These are phyloP conservation scores for Ophioninae sp. DNA, from an alignment of 2,888 invertebrate species.

Conservation along the genomic window DNA sequence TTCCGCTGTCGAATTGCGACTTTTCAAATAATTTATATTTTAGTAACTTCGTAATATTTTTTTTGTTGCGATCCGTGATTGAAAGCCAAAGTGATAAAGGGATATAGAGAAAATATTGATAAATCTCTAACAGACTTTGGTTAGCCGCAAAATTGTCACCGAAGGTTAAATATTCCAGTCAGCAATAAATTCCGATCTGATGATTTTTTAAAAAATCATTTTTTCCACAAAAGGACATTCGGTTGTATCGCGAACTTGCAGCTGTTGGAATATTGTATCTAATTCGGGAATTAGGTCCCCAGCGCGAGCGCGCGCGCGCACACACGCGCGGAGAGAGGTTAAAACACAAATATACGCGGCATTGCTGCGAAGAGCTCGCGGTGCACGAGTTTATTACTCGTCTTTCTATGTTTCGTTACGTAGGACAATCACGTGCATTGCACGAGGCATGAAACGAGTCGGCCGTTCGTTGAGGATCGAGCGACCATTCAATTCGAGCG, in stretches of 20 bases:
- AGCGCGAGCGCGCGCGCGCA: too few relatives aligned
- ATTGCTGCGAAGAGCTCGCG: conserved; percentile 28
- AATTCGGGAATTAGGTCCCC: conserved; percentile 48
- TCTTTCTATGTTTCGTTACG: conserved; percentile 33
- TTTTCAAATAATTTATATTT: too few relatives aligned
- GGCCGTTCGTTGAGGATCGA: conserved; percentile 32
- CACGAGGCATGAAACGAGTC: conserved; percentile 30
- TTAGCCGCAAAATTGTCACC: too few relatives aligned
- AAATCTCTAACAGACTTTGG: too few relatives aligned
- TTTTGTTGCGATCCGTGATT: too few relatives aligned
- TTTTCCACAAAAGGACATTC: not conserved
- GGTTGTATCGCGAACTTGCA: conserved; percentile 7
- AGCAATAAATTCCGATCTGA: not conserved
- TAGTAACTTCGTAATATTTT: too few relatives aligned
- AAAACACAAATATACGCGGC: conserved; percentile 13
- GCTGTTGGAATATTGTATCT: conserved; percentile 36
- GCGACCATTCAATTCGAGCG: conserved; percentile 26
- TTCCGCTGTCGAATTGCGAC: too few relatives aligned
- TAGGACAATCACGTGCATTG: conserved; percentile 44
- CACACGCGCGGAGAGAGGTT: too few relatives aligned
- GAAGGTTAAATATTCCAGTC: too few relatives aligned
- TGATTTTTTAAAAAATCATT: not conserved
- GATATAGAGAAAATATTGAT: too few relatives aligned
- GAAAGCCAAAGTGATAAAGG: too few relatives aligned
- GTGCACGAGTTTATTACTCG: conserved; percentile 35